A percentile compares a stretch with the other conserved stretches of the same genome.
These are phyloP conservation scores for Puntigrus tetrazona DNA, from an alignment of 2,113 vertebrate genomes.

Conservation along the genomic window DNA sequence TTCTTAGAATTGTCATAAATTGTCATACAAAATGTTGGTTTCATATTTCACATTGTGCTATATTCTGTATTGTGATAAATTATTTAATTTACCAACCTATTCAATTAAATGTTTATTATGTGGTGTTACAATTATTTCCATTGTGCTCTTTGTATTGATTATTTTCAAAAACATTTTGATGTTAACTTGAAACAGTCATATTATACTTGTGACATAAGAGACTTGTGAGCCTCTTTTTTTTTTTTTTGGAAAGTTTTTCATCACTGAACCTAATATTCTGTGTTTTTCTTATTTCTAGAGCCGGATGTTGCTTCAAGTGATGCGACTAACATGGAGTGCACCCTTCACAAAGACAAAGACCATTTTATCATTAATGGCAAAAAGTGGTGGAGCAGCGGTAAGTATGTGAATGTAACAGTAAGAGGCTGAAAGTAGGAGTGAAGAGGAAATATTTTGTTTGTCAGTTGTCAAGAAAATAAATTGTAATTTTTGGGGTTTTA, in stretches of 20 bases:
- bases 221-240: not conserved
- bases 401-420: conserved; percentile 59
- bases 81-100: not conserved
- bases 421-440: not conserved
- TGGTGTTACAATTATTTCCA: too few species aligned
- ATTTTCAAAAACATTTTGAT: not conserved
- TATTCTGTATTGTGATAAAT: too few species aligned
- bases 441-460: not conserved
- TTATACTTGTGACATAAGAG: not conserved
- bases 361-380: conserved; percentile 85
- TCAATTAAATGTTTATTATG: not conserved
- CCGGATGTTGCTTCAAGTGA: conserved; percentile 92
- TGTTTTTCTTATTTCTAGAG: conserved; percentile 69
- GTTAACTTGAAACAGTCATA: not conserved
- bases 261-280: not conserved
- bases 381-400: conserved; percentile 97
- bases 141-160: not conserved
- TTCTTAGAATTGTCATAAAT: too few species aligned
- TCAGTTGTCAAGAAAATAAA: not conserved
- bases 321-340: conserved; percentile 89
- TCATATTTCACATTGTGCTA: too few species aligned
- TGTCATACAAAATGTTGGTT: too few species aligned
- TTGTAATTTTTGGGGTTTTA: not conserved
- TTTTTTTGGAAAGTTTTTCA: not conserved
- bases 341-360: conserved; percentile 74